Evolutionary conservation across 2,888 invertebrate genomes (phyloP).

Genomic region (Agonum fuliginosum): DNA sequence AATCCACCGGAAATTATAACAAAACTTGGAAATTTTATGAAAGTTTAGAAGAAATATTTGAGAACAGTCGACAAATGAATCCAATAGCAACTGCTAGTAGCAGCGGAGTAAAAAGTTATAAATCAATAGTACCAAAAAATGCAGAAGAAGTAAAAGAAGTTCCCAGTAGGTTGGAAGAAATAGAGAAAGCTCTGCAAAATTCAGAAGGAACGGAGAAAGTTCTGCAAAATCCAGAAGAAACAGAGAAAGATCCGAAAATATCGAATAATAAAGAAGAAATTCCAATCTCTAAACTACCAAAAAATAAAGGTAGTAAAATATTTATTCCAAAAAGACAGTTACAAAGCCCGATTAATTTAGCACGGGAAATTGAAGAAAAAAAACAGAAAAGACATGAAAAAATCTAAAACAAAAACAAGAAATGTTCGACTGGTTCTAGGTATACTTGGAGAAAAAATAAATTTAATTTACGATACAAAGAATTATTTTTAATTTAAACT

Average conservation of each 20-base stretch:
- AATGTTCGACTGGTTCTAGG: constrained; percentile 3
- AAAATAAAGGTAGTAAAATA: not conserved
- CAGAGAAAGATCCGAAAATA: not conserved
- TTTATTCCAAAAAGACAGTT: not conserved
- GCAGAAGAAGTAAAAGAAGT: not conserved
- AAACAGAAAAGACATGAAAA: not conserved
- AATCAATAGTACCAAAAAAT: too few species aligned
- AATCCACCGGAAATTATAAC: not conserved
- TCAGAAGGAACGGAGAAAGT: not conserved
- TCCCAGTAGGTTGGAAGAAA: too few species aligned
- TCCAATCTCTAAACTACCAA: not conserved
- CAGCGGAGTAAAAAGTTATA: not conserved
- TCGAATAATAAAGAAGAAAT: not conserved
- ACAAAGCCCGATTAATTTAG: not conserved
- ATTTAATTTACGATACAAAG: not conserved
- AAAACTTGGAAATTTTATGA: constrained; percentile 1
- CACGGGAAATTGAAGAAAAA: not conserved
- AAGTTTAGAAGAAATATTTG: not conserved
- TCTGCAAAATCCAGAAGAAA: too few species aligned
- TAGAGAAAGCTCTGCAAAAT: too few species aligned
- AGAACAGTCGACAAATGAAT: not conserved
- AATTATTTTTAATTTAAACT: not conserved
- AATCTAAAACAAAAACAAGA: not conserved
- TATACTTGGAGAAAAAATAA: not conserved
- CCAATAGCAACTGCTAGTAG: not conserved